These are phyloP conservation scores for Cistogaster globosa DNA, from an alignment of 2,888 invertebrate genomes.

Conservation along the genomic window DNA sequence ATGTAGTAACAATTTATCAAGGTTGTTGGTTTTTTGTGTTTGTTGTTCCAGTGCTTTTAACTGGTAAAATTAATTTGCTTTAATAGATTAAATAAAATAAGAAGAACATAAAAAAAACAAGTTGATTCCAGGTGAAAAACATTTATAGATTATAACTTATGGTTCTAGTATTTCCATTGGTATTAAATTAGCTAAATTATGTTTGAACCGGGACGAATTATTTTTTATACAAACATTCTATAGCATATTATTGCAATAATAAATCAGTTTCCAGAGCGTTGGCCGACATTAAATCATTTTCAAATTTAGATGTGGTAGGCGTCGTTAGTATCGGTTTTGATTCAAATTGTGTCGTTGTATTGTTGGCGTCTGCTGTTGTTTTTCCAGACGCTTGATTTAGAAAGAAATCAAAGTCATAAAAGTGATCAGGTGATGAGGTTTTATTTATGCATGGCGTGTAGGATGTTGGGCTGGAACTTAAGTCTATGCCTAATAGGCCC, in stretches of 20 bases:
- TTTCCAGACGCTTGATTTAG: constrained; percentile 75
- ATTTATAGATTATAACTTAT: constrained; percentile 35
- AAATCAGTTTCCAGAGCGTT: constrained; percentile 79
- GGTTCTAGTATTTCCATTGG: not conserved
- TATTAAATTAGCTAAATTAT: constrained; percentile 37
- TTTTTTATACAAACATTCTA: not conserved
- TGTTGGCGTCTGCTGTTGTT: not conserved
- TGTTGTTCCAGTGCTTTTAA: too few relatives aligned
- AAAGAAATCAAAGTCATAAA: constrained; percentile 79
- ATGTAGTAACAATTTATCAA: too few relatives aligned
- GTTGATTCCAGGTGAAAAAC: constrained; percentile 32
- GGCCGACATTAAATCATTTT: constrained; percentile 78
- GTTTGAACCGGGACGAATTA: constrained; percentile 24
- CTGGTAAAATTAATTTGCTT: too few relatives aligned
- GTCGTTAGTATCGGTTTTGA: constrained; percentile 56
- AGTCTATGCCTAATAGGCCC: constrained; percentile 84
- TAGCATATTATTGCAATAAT: constrained; percentile 75
- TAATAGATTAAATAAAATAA: not conserved
- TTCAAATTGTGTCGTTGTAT: constrained; percentile 37
- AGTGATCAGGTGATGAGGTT: constrained; percentile 74
- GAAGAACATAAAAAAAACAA: constrained; percentile 21
- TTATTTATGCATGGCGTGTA: constrained; percentile 73
- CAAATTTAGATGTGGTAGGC: constrained; percentile 73
- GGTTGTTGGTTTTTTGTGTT: too few relatives aligned
- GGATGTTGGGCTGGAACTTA: constrained; percentile 76